Evolutionary conservation across 2,888 invertebrate genomes (phyloP), one percentile per base, ranked within the genome.

Genomic region (Lithosia quadra): DNA sequence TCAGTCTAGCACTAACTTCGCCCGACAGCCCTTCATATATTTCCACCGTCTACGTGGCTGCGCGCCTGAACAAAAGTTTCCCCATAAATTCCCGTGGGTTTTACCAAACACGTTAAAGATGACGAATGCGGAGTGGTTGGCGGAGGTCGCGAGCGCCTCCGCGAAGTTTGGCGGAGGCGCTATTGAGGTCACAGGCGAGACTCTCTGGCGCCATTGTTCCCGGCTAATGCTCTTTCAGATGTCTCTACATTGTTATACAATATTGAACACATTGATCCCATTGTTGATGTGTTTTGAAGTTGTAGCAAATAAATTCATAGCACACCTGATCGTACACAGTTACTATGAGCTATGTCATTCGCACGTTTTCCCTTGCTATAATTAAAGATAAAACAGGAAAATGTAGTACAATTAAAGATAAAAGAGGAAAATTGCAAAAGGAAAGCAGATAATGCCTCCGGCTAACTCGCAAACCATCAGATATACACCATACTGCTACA

Each of bases 51-150:
- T 49, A 21, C 65, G 21, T 28, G 13, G 21, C 65, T 60, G 59
- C 22, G 18, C n/a, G 8, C 21, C 39, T 56, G n/a, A n/a, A 28
- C 39, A 22, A 68, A 64, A 64, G 58, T 63, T 63, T 9, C 24
- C 11, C 58, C 11, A 58, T 68, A 58, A 68, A 68, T 67, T 22
- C 57, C 28, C 21, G 2, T 33, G n/a, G 62, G 43, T 34, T 67
- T 63, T 63, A 59, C 49, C 43, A 34, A 62, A 21, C 63, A 36
- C 65, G 65, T 72, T 58, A 36, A 49, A 60, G 59, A 77, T 77
- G 73, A 77, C 67, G 78, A 67, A 77, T 77, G 67, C 67, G 21
- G 53, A 63, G 68, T 34, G 28, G n/a, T 11, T 21, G 7, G 24
- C 22, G 64, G 21, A 36, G 69, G 57, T 59, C 69, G 59, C 63